Conservation (phyloP, 2,888 invertebrate genomes). For the Philonicus albiceps region DNA sequence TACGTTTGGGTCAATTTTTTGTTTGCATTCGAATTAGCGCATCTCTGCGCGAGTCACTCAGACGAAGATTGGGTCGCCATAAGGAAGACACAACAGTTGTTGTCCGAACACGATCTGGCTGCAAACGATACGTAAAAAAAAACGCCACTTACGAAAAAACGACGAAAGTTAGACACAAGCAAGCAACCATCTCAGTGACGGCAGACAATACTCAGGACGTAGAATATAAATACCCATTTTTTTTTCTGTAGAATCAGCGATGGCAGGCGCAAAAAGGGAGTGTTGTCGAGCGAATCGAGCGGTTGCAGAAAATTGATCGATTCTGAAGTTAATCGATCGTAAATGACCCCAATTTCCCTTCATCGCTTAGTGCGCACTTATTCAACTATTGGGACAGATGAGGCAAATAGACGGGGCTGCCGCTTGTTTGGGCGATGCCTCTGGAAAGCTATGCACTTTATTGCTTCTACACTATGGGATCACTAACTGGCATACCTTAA, state of each 20-base stretch:
- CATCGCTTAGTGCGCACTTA: neutral
- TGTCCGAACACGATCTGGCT: constrained; percentile 23
- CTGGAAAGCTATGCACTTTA: neutral
- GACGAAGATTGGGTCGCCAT: neutral
- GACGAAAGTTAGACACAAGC: neutral
- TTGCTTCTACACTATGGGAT: neutral
- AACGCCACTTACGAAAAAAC: neutral
- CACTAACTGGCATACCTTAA: neutral
- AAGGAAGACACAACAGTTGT: constrained; percentile 25
- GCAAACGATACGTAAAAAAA: neutral
- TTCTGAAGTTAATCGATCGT: constrained; percentile 41
- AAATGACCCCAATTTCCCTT: constrained; percentile 37
- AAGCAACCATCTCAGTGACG: neutral
- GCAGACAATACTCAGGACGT: neutral
- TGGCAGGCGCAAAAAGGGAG: neutral
- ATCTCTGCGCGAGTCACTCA: neutral
- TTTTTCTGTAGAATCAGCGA: neutral
- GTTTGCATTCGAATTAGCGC: neutral
- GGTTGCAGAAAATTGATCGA: constrained; percentile 39
- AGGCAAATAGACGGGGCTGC: neutral
- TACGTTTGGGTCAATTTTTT: neutral
- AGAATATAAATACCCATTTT: neutral
- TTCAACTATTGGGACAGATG: neutral
- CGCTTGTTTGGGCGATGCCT: neutral
- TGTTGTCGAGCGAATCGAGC: neutral